Evolutionary conservation across 2,888 invertebrate species (phyloP).

Genomic region (Cataglyphis rosenhaueri): DNA sequence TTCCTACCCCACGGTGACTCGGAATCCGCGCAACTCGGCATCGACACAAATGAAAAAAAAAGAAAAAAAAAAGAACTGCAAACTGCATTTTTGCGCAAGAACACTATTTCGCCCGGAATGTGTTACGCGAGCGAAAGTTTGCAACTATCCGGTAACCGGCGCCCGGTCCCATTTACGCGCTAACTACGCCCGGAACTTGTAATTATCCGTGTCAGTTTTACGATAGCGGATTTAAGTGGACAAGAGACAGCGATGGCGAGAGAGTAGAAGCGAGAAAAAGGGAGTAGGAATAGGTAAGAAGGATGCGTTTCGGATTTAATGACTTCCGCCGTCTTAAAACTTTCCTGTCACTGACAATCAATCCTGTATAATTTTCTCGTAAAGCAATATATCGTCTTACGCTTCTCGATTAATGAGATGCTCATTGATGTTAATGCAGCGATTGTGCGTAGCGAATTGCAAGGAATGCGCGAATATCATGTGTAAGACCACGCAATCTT

Average conservation of each 20-base stretch:
- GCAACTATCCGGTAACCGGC: slow-evolving; percentile 55
- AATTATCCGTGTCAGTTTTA: slow-evolving; percentile 69
- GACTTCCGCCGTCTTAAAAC: slow-evolving; percentile 57
- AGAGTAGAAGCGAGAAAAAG: not conserved
- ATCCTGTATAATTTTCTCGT: slow-evolving; percentile 31
- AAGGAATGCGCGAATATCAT: not conserved
- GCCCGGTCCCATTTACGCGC: slow-evolving; percentile 61
- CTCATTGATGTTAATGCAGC: not conserved
- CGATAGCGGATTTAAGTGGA: slow-evolving; percentile 62
- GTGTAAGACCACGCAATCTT: not conserved
- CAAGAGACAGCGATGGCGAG: not conserved
- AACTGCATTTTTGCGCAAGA: slow-evolving; percentile 43
- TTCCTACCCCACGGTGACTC: slow-evolving; percentile 29
- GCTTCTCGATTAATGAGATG: slow-evolving; percentile 30
- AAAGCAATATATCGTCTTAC: slow-evolving; percentile 24
- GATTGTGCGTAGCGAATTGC: not conserved
- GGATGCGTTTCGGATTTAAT: slow-evolving; percentile 60
- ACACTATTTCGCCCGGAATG: slow-evolving; percentile 50
- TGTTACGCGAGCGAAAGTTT: slow-evolving; percentile 53
- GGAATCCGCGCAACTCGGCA: slow-evolving; percentile 17
- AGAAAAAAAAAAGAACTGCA: slow-evolving; percentile 24
- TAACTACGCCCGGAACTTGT: slow-evolving; percentile 64
- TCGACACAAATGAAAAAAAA: not conserved
- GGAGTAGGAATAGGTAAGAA: not conserved
- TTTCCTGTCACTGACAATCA: slow-evolving; percentile 47